phyloP scores from a whole-genome alignment of 2,113 vertebrate genomes.

The Paracyprichromis sp. region DNA sequence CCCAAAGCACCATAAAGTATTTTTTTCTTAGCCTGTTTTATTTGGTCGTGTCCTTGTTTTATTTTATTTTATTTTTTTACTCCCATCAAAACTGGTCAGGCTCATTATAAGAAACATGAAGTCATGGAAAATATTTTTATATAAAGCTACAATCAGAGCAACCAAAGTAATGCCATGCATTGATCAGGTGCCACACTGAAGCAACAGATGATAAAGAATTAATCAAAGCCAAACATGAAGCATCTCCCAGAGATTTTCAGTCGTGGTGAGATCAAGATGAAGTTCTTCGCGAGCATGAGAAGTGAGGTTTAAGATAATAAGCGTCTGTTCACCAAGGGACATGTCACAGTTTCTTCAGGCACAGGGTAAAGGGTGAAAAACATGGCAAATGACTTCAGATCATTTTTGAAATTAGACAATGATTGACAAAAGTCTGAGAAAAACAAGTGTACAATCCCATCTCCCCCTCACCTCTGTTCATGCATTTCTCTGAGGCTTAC shows the following conservation, averaged over 20 bases:
- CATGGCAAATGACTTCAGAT: neutral
- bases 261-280: neutral
- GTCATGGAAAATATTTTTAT: constrained; percentile 3
- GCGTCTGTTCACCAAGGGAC: neutral
- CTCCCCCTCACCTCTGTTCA: neutral
- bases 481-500: neutral
- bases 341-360: neutral
- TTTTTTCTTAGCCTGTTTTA: neutral
- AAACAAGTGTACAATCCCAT: neutral
- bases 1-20: neutral
- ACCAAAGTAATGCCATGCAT: neutral
- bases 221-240: neutral
- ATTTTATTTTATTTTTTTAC: neutral
- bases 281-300: neutral
- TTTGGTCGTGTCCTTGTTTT: neutral
- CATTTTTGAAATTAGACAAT: neutral
- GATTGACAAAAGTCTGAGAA: neutral
- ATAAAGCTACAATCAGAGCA: neutral
- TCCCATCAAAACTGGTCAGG: neutral
- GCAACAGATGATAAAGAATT: neutral
- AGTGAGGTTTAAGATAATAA: neutral
- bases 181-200: neutral
- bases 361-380: neutral
- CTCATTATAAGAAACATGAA: neutral
- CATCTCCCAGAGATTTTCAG: neutral